phyloP scores from a whole-genome alignment of 1,140 invertebrate species.

The Eumaeus atala region DNA sequence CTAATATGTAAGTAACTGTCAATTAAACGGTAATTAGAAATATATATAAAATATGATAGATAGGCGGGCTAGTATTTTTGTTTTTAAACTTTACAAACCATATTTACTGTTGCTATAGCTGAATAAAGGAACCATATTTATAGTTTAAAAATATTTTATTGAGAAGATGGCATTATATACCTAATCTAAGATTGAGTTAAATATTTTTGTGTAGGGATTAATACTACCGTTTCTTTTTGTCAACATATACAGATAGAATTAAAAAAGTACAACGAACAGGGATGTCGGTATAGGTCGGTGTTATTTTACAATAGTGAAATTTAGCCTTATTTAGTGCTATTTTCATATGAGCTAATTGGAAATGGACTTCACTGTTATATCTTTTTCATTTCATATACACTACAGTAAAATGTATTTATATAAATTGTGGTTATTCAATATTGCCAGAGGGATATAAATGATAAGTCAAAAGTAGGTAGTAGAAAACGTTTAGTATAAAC shows the following conservation, averaged over 20 bases:
- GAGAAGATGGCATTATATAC: constrained; percentile 3
- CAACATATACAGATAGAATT: too few species aligned
- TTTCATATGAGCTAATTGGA: constrained; percentile 31
- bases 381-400: constrained; percentile 30
- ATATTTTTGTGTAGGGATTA: too few species aligned
- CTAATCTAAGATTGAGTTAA: too few species aligned
- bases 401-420: constrained; percentile 20
- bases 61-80: constrained; percentile 35
- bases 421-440: constrained; percentile 19
- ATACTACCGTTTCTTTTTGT: too few species aligned
- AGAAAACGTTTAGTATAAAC: constrained; percentile 68
- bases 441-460: constrained; percentile 67
- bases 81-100: constrained; percentile 6
- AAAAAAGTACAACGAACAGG: too few species aligned
- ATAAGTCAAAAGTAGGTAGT: constrained; percentile 60
- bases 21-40: constrained; percentile 15
- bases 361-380: constrained; percentile 28
- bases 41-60: constrained; percentile 11
- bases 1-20: constrained; percentile 13
- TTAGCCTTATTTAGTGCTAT: constrained; percentile 24
- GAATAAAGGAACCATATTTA: constrained; percentile 2
- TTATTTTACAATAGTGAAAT: too few species aligned
- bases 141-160: neutral
- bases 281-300: too few species aligned
- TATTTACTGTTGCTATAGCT: constrained; percentile 1